These are phyloP conservation scores for Natator depressus DNA, from an alignment of 2,113 vertebrate species.

Conservation along the genomic window DNA sequence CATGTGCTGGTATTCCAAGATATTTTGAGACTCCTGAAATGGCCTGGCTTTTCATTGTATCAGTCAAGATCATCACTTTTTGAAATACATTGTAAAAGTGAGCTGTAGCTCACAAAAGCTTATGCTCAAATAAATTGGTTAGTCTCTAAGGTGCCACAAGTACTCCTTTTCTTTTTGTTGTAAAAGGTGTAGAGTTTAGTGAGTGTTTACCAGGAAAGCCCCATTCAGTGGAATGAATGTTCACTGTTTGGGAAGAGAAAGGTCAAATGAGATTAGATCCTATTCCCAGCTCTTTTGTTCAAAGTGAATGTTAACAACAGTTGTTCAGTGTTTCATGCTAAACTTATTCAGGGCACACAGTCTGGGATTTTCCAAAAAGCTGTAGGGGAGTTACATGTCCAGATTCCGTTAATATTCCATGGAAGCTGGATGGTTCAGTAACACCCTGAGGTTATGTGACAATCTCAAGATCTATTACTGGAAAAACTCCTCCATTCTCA, in stretches of 20 bases:
- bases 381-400: slow-evolving; percentile 62
- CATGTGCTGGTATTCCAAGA: background rate
- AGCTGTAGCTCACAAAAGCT: too few relatives aligned
- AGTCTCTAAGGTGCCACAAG: too few relatives aligned
- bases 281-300: background rate
- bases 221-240: background rate
- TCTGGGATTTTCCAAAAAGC: slow-evolving; percentile 57
- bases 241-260: background rate
- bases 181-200: background rate
- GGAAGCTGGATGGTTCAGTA: background rate
- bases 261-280: accelerated
- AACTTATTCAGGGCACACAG: background rate
- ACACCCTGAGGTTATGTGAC: slow-evolving; percentile 29
- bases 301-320: accelerated
- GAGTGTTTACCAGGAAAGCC: background rate
- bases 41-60: background rate
- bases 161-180: background rate
- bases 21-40: background rate
- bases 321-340: slow-evolving; percentile 6
- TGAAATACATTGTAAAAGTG: background rate
- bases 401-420: slow-evolving; percentile 61
- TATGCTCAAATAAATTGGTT: too few relatives aligned
- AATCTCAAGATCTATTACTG: slow-evolving; percentile 23
- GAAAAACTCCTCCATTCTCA: background rate
- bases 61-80: background rate